A percentile compares a stretch with the other conserved stretches of the same genome.
These are phyloP conservation scores for Homarus americanus DNA, from an alignment of 1,140 invertebrate species.

Conservation along the genomic window DNA sequence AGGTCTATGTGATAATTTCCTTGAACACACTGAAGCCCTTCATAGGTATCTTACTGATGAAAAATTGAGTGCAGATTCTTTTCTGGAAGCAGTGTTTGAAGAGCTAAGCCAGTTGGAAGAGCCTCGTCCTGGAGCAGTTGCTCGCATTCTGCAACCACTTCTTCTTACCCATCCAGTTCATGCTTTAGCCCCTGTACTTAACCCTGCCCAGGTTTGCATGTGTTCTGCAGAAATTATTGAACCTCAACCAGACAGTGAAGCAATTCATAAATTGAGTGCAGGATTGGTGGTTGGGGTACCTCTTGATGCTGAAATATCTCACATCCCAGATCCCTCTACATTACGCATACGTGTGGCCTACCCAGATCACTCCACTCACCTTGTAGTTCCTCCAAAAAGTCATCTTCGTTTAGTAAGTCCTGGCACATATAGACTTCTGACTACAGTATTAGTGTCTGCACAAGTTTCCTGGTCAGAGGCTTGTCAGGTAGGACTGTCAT, in stretches of 20 bases:
- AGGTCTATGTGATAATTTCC: conserved; percentile 83
- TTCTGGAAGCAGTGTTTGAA: conserved; percentile 88
- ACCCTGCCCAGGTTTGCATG: conserved; percentile 83
- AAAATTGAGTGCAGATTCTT: conserved; percentile 81
- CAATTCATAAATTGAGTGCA: conserved; percentile 94
- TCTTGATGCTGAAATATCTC: conserved; percentile 90
- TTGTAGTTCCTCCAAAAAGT: conserved; percentile 86
- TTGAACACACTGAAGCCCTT: conserved; percentile 82
- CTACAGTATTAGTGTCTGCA: conserved; percentile 92
- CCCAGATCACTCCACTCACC: conserved; percentile 92
- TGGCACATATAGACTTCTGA: conserved; percentile 84
- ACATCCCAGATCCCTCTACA: conserved; percentile 85
- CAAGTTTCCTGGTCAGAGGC: conserved; percentile 82
- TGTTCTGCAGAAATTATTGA: conserved; percentile 91
- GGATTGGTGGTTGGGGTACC: conserved; percentile 92
- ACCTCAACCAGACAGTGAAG: conserved; percentile 89
- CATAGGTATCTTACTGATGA: conserved; percentile 76
- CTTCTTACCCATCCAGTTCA: conserved; percentile 81
- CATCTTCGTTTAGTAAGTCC: conserved; percentile 81
- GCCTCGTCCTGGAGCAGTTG: conserved; percentile 90
- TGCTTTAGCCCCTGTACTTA: conserved; percentile 78
- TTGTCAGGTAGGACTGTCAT: conserved; percentile 90
- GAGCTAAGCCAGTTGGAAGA: conserved; percentile 88
- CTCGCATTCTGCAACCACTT: conserved; percentile 89
- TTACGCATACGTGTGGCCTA: conserved; percentile 92